phyloP scores from a whole-genome alignment of 2,797 vertebrate genomes.

The Sebastolobus alascanus region DNA sequence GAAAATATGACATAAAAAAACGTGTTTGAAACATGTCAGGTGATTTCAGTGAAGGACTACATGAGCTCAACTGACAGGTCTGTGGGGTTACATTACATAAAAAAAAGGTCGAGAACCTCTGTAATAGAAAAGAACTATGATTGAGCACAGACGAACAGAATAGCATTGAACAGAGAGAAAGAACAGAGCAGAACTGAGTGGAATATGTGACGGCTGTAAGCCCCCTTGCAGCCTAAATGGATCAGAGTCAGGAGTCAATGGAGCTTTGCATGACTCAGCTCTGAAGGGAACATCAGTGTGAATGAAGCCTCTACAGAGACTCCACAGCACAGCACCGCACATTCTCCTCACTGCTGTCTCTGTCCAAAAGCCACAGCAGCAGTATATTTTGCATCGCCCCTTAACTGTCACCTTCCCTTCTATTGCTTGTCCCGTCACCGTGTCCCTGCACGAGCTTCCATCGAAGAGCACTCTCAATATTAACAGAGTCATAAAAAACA shows the following conservation, averaged over 20 bases:
- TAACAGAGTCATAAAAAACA: constrained; percentile 64
- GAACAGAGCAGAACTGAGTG: background rate
- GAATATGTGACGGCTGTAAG: constrained; percentile 46
- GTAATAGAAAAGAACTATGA: background rate
- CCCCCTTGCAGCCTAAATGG: constrained; percentile 41
- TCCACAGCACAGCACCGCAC: constrained; percentile 12
- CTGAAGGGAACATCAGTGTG: constrained; percentile 37
- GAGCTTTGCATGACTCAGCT: constrained; percentile 66
- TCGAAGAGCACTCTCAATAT: constrained; percentile 61
- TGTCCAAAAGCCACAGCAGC: constrained; percentile 17
- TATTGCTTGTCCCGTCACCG: constrained; percentile 14
- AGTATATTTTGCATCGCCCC: constrained; percentile 31
- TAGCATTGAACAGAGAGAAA: constrained; percentile 10
- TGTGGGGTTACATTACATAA: constrained; percentile 12
- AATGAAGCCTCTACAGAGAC: constrained; percentile 44
- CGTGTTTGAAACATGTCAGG: background rate
- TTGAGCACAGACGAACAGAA: background rate
- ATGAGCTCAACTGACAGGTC: background rate
- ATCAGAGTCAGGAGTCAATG: constrained; percentile 59
- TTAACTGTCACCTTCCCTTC: constrained; percentile 35
- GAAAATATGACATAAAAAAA: background rate
- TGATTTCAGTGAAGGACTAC: background rate
- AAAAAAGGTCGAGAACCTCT: constrained; percentile 9
- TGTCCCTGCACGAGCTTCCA: constrained; percentile 30
- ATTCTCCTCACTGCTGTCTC: constrained; percentile 16